Evolutionary conservation across 2,797 vertebrate species (phyloP).

Genomic region (Muscicapa comitata): DNA sequence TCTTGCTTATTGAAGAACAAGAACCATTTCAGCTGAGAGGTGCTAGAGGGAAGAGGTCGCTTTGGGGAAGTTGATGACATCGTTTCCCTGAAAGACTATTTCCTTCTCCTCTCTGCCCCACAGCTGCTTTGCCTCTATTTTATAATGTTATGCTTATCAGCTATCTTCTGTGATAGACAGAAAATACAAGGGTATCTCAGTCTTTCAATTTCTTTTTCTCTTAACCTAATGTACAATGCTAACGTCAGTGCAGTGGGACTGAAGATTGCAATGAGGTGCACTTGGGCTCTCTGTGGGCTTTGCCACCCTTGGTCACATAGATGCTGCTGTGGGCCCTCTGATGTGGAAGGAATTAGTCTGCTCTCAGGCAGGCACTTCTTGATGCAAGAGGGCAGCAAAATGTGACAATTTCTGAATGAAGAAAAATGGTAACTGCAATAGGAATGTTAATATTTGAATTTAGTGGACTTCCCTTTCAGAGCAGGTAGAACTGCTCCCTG

Average conservation of each 20-base stretch:
- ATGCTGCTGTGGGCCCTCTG: neutral
- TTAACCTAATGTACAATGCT: neutral
- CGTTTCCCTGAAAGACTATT: neutral
- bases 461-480: neutral
- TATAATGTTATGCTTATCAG: neutral
- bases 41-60: neutral
- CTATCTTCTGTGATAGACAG: neutral
- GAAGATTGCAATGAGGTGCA: neutral
- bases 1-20: neutral
- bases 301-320: neutral
- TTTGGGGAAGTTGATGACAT: neutral
- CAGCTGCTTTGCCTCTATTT: neutral
- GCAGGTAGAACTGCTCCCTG: neutral
- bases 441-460: neutral
- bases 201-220: neutral
- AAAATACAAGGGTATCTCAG: neutral
- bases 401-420: neutral
- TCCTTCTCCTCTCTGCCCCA: neutral
- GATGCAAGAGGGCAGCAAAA: neutral
- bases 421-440: neutral
- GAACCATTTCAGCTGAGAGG: neutral
- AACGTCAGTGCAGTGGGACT: neutral
- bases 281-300: neutral
- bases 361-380: neutral
- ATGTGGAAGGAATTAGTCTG: neutral